Percentiles rank a stretch among this genome's conserved stretches.
Evolutionary conservation across 2,797 vertebrate species (phyloP).

Genomic region (Spinus pinus): DNA sequence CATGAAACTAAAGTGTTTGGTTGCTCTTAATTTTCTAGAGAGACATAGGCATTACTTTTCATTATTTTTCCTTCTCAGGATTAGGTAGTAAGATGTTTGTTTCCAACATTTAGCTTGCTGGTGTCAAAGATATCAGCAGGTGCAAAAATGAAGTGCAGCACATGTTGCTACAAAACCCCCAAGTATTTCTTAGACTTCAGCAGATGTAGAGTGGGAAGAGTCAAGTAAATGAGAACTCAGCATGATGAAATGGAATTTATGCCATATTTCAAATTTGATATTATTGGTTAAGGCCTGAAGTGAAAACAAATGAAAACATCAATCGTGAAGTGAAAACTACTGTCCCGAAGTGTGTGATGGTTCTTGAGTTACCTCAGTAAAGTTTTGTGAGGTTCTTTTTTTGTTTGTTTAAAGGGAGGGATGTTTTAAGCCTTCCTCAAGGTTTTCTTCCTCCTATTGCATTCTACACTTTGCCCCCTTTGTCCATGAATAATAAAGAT

Average conservation of each 20-base stretch:
- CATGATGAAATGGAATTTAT: slow-evolving; percentile 37
- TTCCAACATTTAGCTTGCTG: background rate
- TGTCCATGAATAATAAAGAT: background rate
- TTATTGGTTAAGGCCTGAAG: slow-evolving; percentile 5
- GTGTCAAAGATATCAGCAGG: slow-evolving; percentile 41
- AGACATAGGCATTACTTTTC: background rate
- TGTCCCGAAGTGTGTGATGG: background rate
- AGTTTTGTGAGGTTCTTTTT: background rate
- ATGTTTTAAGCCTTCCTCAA: background rate
- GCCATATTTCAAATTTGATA: slow-evolving; percentile 37
- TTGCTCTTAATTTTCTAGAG: background rate
- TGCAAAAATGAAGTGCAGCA: slow-evolving; percentile 23
- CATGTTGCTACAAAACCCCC: slow-evolving; percentile 3
- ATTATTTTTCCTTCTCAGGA: background rate
- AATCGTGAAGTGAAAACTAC: background rate
- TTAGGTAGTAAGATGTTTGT: slow-evolving; percentile 1
- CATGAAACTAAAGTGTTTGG: background rate
- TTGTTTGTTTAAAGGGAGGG: background rate
- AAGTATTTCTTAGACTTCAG: background rate
- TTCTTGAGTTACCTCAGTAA: background rate
- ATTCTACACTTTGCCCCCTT: background rate
- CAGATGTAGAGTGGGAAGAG: slow-evolving; percentile 65
- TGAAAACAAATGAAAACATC: slow-evolving; percentile 44
- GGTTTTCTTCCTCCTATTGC: background rate
- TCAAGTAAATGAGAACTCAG: slow-evolving; percentile 45